Evolutionary conservation across 2,113 vertebrate species (phyloP).

Genomic region (Azemiops feae): DNA sequence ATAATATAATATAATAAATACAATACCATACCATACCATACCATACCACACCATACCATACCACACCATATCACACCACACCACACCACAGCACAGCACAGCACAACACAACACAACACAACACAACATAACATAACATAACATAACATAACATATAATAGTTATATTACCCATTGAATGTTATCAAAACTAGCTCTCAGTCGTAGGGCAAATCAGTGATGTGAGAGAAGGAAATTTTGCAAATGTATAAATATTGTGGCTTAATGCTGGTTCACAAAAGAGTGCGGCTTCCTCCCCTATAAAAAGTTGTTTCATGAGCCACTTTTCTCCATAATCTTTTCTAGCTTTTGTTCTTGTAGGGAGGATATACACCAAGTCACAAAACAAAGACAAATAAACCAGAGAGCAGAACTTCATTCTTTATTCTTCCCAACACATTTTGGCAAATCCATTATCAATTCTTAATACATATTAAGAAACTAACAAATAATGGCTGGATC

Average conservation of each 20-base stretch:
- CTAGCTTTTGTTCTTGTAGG: not conserved
- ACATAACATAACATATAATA: no score
- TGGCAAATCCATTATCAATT: not conserved
- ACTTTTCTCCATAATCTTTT: not conserved
- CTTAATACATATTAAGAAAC: not conserved
- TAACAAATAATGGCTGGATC: not conserved
- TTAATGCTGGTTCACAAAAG: not conserved
- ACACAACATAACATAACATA: no score
- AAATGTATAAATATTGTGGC: not conserved
- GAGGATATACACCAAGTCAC: not conserved
- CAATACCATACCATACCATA: no score
- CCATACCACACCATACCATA: no score
- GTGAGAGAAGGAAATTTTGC: not conserved
- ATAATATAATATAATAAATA: no score
- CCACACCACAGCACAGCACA: no score
- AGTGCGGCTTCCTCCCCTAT: not conserved
- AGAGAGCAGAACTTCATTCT: not conserved
- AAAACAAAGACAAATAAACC: not conserved
- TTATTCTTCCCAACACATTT: not conserved
- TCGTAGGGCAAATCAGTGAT: not conserved
- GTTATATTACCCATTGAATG: not conserved
- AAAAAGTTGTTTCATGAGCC: not conserved
- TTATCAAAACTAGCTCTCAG: not conserved
- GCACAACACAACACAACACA: no score
- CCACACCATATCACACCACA: no score